phyloP scores from a whole-genome alignment of 2,797 vertebrate species.

The Galagoides demidoff region DNA sequence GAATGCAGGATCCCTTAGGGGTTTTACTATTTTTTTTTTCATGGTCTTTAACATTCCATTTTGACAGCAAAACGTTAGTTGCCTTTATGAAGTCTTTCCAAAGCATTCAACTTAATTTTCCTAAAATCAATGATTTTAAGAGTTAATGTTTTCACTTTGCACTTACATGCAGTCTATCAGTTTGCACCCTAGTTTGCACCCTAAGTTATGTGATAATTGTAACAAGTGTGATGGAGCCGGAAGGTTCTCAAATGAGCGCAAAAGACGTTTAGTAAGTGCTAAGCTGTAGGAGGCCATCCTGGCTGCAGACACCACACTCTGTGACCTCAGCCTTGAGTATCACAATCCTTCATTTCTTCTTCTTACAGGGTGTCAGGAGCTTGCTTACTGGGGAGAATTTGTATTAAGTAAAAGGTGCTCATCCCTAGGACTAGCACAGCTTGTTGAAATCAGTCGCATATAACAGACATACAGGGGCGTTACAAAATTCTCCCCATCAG shows the following conservation, averaged over 20 bases:
- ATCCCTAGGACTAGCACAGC: neutral
- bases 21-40: neutral
- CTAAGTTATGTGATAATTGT: neutral
- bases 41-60: neutral
- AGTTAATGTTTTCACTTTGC: neutral
- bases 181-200: neutral
- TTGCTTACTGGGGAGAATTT: neutral
- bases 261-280: neutral
- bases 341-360: neutral
- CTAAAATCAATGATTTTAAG: neutral
- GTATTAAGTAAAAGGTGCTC: neutral
- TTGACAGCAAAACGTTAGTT: neutral
- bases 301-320: neutral
- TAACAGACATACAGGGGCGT: neutral
- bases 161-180: neutral
- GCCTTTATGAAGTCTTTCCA: conserved; percentile 3
- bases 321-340: neutral
- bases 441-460: neutral
- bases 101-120: neutral
- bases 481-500: neutral
- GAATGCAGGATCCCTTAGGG: neutral
- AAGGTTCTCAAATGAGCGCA: neutral
- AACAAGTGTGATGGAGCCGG: neutral
- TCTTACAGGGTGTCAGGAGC: neutral
- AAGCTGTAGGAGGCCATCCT: neutral